phyloP scores from a whole-genome alignment of 2,797 vertebrate species.

The Cuniculus paca region DNA sequence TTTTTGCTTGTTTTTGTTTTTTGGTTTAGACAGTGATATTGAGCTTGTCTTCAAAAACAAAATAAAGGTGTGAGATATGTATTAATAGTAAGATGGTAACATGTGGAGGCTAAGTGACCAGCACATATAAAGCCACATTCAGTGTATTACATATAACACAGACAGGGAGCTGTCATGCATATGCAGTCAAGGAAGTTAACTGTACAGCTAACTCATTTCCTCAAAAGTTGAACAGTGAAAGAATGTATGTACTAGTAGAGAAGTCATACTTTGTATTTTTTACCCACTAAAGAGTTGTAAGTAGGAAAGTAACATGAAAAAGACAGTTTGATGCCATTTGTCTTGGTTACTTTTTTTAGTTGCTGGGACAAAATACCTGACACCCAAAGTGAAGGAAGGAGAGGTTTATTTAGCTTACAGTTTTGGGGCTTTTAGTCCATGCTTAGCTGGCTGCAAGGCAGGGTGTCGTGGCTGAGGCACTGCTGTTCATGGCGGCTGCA shows the following conservation, averaged over 20 bases:
- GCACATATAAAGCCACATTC: not conserved
- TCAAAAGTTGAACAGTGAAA: not conserved
- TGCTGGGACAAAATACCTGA: too few species aligned
- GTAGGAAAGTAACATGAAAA: not conserved
- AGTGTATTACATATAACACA: not conserved
- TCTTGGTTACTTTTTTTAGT: too few species aligned
- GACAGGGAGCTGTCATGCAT: not conserved
- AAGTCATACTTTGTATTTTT: not conserved
- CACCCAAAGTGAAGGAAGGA: too few species aligned
- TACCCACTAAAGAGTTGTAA: not conserved
- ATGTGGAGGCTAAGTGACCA: not conserved
- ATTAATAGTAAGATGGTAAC: not conserved
- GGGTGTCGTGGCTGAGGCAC: too few species aligned
- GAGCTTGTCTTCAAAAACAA: not conserved
- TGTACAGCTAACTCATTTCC: not conserved
- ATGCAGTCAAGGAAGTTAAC: too few species aligned
- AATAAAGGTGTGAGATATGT: not conserved
- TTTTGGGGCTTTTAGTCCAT: too few species aligned
- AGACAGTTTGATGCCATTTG: not conserved
- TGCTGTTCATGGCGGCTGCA: too few species aligned
- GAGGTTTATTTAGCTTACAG: too few species aligned
- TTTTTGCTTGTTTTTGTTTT: not conserved
- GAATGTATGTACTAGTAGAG: not conserved
- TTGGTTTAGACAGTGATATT: not conserved
- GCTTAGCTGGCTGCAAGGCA: too few species aligned